These are phyloP conservation scores for Drosophila aldrichi DNA, from an alignment of 2,888 invertebrate species.

Conservation along the genomic window DNA sequence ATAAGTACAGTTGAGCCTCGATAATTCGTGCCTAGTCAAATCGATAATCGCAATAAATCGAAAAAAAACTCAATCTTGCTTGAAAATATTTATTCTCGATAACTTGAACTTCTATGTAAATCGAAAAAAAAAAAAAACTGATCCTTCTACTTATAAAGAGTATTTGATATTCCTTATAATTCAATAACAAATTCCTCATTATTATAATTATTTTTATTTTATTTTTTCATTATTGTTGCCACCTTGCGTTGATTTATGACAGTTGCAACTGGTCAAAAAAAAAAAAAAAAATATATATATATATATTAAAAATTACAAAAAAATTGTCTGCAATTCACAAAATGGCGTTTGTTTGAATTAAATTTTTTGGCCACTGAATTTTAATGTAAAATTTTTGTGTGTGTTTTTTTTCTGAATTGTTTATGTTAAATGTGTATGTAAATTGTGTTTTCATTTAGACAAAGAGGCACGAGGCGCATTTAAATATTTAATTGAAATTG, in stretches of 20 bases:
- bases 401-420: slow-evolving; percentile 19
- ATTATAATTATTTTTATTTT: neutral
- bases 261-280: slow-evolving; percentile 38
- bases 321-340: slow-evolving; percentile 49
- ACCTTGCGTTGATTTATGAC: slow-evolving; percentile 58
- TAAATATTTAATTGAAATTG: slow-evolving; percentile 77
- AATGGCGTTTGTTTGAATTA: slow-evolving; percentile 39
- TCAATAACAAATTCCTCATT: too few relatives aligned
- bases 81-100: too few relatives aligned
- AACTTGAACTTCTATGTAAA: too few relatives aligned
- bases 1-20: too few relatives aligned
- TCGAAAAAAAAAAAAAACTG: too few relatives aligned
- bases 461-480: slow-evolving; percentile 42
- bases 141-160: too few relatives aligned
- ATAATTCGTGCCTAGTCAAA: too few relatives aligned
- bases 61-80: too few relatives aligned
- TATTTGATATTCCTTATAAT: neutral
- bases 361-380: slow-evolving; percentile 9
- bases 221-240: slow-evolving; percentile 24
- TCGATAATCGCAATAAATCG: too few relatives aligned
- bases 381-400: slow-evolving; percentile 7
- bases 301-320: neutral
- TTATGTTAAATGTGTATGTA: slow-evolving; percentile 60
- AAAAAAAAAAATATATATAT: neutral
- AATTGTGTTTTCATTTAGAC: slow-evolving; percentile 58